Percentiles rank a stretch among this genome's conserved stretches.
Conservation (phyloP, 2,888 invertebrate genomes). For the Agrotis exclamationis region DNA sequence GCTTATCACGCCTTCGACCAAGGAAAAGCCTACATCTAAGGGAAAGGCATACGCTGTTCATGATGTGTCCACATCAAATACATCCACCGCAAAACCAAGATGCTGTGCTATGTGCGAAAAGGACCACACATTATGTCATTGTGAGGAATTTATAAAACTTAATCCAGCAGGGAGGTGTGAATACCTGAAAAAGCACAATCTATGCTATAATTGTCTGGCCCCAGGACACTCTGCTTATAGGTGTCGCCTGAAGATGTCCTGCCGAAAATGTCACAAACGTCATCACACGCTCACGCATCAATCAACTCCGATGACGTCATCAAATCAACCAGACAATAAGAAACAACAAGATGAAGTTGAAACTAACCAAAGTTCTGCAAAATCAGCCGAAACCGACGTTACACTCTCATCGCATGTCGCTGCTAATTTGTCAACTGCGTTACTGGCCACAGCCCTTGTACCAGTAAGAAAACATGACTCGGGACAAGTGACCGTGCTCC, state of each 20-base stretch:
- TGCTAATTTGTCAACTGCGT: slow-evolving; percentile 19
- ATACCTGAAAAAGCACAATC: slow-evolving; percentile 6
- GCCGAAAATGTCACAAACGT: slow-evolving; percentile 16
- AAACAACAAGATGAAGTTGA: background rate
- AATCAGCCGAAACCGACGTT: slow-evolving; percentile 2
- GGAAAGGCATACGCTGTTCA: slow-evolving; percentile 18
- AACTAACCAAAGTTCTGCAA: slow-evolving; percentile 2
- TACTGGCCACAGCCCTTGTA: slow-evolving; percentile 42
- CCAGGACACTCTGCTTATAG: slow-evolving; percentile 16
- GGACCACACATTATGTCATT: slow-evolving; percentile 19
- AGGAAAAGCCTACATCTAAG: background rate
- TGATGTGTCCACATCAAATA: slow-evolving; percentile 2
- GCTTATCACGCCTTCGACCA: slow-evolving; percentile 35
- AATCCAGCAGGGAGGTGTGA: slow-evolving; percentile 7
- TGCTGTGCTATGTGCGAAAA: slow-evolving; percentile 2
- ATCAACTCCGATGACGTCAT: slow-evolving; percentile 6
- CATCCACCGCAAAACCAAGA: background rate
- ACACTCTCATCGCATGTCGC: slow-evolving; percentile 10
- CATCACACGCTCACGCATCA: slow-evolving; percentile 24
- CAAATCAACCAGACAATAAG: slow-evolving; percentile 11
- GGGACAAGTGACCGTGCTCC: slow-evolving; percentile 5
- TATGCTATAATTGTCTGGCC: slow-evolving; percentile 24
- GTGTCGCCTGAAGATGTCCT: slow-evolving; percentile 13
- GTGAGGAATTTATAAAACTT: slow-evolving; percentile 1
- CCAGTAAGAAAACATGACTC: slow-evolving; percentile 6